Base-by-base conservation (phyloP, 92 coral and sea anemone species). In the Palythoa grandiflora region DNA sequence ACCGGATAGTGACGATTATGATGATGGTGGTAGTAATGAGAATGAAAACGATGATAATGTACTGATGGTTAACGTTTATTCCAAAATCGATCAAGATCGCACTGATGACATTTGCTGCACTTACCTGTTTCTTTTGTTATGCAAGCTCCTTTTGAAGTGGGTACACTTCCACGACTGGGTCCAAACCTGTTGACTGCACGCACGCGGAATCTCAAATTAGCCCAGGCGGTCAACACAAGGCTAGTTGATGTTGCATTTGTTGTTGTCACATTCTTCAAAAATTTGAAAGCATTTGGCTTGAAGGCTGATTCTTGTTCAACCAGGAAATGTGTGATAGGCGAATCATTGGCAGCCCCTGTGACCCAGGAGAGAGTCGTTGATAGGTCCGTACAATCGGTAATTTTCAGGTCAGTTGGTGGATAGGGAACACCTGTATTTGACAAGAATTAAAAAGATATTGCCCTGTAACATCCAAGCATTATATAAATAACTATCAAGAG, bases 101-200 rank as follows among this genome's bases (percentile, higher is more conserved):
- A 4, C 5, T 44, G 50, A 44, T 44, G 4, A 5, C 50, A 44
- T 44, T 44, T 44, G 3, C 35, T 9, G 54, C 14, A 78, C 95
- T 88, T 63, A 94, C 98, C 54, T 38, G 54, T 63, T 54, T n/a
- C 28, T n/a, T 75, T 72, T 0, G 98, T 96, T 54, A 2, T 48
- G 78, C 98, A 96, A 15, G 48, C n/a, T 4, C 84, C 91, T 8
- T 83, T 89, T 17, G 61, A 44, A 11, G 99, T 96, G 2, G 95
- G 92, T 13, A 68, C 44, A 83, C 98, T 96, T 10, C 93, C 93
- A 51, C 94, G 87, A 71, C 99, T 95, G 20, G 88, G 91, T 17
- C 98, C 99, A 78, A 95, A 76, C 8, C 84, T 80, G 78, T 92
- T 96, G 9, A 92, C 92, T 17, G 99, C 97, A 61, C 96, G 84